Evolutionary conservation across 1,140 invertebrate genomes (phyloP).

Genomic region (Trichogramma pretiosum): DNA sequence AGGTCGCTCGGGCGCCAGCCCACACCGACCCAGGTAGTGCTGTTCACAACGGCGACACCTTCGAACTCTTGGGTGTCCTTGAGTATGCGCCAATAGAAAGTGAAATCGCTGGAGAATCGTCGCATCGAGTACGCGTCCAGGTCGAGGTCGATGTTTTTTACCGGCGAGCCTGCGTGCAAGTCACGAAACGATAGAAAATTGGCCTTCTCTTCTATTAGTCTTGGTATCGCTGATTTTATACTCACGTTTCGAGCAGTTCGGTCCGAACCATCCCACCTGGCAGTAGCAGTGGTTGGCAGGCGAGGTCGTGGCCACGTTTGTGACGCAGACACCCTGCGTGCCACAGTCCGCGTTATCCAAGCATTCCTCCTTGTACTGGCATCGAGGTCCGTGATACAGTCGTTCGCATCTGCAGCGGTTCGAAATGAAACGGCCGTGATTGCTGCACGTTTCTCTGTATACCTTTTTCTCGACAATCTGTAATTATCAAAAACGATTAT

Average conservation of each 20-base stretch:
- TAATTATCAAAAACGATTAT: neutral
- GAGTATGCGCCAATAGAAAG: constrained; percentile 74
- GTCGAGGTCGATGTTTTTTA: constrained; percentile 57
- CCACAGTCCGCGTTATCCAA: constrained; percentile 73
- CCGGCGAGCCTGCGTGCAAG: constrained; percentile 49
- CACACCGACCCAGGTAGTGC: constrained; percentile 75
- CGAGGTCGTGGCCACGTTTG: constrained; percentile 66
- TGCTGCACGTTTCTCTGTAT: constrained; percentile 73
- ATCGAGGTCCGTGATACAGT: constrained; percentile 69
- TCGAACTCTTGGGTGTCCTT: constrained; percentile 75
- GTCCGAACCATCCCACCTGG: constrained; percentile 74
- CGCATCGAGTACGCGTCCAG: constrained; percentile 58
- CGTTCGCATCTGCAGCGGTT: constrained; percentile 74
- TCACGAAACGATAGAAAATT: neutral
- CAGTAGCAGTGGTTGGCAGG: constrained; percentile 85
- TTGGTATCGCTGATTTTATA: constrained; percentile 18
- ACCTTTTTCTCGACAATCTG: constrained; percentile 50
- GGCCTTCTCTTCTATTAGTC: no score
- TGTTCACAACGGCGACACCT: constrained; percentile 72
- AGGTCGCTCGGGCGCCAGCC: constrained; percentile 71
- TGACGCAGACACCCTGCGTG: constrained; percentile 72
- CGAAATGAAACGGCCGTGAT: constrained; percentile 67
- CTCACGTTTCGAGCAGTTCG: constrained; percentile 68
- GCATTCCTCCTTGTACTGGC: constrained; percentile 82
- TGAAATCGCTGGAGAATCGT: constrained; percentile 62